Evolutionary conservation across 2,888 invertebrate genomes (phyloP), one percentile per base, ranked within the genome.

Genomic region (Thymelicus acteon): DNA sequence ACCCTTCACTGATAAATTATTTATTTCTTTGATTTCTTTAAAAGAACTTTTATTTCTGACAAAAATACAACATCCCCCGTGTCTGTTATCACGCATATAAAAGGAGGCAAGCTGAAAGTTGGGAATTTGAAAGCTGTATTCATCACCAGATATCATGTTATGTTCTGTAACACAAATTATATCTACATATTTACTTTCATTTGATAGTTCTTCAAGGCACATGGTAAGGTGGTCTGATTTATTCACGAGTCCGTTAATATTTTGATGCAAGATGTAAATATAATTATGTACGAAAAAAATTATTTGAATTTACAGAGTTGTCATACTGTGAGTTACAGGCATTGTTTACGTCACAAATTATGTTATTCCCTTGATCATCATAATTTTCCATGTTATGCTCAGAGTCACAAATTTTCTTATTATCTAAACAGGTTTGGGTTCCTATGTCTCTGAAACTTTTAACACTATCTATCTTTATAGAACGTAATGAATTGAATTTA

Each of bases 271-370:
- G 6, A 65, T 6, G 44, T 65, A 13, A 13, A 65, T 65, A 24
- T 40, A 44, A 44, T 65, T 65, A 65, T 19, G 0, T 0, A 44
- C 64, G 64, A 65, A 65, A 65, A 13, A 65, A 65, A 54, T 54
- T 24, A 52, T 64, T 61, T 8, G 44, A 6, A 8, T 44, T 44
- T 44, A 44, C 44, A 44, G 44, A 44, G 2, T 8, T 44, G 8
- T 44, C 44, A 44, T 2, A 8, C 8, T 44, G 8, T 8, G 44
- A 8, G 7, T 44, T 44, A 44, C 44, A 44, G 8, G 7, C 44
- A 8, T 44, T 44, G 8, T 44, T 44, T 8, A 44, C 10, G 44
- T 44, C 44, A 44, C 44, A 8, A 44, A 44, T 44, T 44, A 8
- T 44, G 8, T 44, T 8, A 44, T 44, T 44, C 0, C 8, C 44